Evolutionary conservation across 2,888 invertebrate genomes (phyloP), one percentile per base, ranked within the genome.

Genomic region (Lomographa bimaculata): DNA sequence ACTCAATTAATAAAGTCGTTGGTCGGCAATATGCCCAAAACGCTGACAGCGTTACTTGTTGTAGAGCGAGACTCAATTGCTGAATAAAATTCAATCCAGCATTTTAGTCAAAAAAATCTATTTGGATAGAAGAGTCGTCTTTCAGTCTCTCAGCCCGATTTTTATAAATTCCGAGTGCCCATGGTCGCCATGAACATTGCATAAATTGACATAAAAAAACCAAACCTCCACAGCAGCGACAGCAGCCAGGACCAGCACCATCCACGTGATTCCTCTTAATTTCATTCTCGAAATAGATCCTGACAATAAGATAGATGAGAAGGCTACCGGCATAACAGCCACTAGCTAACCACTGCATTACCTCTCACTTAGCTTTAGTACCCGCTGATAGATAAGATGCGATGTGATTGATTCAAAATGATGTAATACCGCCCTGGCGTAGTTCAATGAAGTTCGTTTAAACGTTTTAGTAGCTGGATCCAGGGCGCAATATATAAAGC

Each of bases 201-300:
- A n/a, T n/a, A n/a, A 1, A 26, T 8, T 16, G 27, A 27, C 33
- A 46, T 10, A 10, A 30, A 43, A 55, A 18, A 49, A 36, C 30
- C 71, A 37, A 66, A 87, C 87, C 86, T 85, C 66, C 25, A 62
- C 78, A 55, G 59, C 56, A 58, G 55, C 50, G 20, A 67, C 57
- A 45, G 51, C 59, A 46, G 54, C 35, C 33, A 64, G 60, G 50
- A 60, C 43, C 18, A 75, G 35, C 16, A 63, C 18, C 18, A 65
- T 40, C 59, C 64, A 64, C 28, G 65, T 19, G 30, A 78, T 46
- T 37, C 42, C 67, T 69, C 51, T 63, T 72, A 73, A 68, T 53
- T 74, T 82, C 87, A 89, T 89, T 71, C 49, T 84, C 72, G 57
- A 65, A 86, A 49, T 83, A 83, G 25, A 59, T 61, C 56, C 65